Evolutionary conservation across 2,797 vertebrate genomes (phyloP).

Genomic region (Protonibea diacanthus): DNA sequence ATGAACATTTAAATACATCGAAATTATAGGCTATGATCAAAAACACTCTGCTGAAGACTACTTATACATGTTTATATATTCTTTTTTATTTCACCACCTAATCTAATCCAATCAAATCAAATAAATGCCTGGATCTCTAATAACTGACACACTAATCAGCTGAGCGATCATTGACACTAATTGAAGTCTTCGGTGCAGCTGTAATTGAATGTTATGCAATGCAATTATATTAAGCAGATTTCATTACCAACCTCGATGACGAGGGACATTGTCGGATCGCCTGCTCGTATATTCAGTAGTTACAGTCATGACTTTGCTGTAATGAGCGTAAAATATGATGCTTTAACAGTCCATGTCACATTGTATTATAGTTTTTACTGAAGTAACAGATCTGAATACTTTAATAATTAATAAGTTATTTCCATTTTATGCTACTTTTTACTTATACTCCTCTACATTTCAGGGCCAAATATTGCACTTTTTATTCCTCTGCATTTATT

Average conservation of each 20-base stretch:
- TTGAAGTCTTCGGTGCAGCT: background rate
- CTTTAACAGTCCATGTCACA: background rate
- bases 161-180: background rate
- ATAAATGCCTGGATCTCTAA: background rate
- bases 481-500: background rate
- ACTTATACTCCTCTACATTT: background rate
- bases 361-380: background rate
- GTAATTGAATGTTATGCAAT: slow-evolving; percentile 1
- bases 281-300: background rate
- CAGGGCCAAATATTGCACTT: background rate
- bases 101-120: no score
- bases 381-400: background rate
- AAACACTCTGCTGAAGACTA: background rate
- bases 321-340: background rate
- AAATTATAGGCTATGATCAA: background rate
- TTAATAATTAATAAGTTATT: background rate
- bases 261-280: background rate
- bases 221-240: background rate
- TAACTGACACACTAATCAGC: background rate
- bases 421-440: background rate
- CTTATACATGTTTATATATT: background rate
- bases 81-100: background rate
- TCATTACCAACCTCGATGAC: background rate
- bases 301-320: background rate
- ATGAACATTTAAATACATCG: background rate